Conservation (phyloP, 2,113 vertebrate genomes). For the Neogale vison region DNA sequence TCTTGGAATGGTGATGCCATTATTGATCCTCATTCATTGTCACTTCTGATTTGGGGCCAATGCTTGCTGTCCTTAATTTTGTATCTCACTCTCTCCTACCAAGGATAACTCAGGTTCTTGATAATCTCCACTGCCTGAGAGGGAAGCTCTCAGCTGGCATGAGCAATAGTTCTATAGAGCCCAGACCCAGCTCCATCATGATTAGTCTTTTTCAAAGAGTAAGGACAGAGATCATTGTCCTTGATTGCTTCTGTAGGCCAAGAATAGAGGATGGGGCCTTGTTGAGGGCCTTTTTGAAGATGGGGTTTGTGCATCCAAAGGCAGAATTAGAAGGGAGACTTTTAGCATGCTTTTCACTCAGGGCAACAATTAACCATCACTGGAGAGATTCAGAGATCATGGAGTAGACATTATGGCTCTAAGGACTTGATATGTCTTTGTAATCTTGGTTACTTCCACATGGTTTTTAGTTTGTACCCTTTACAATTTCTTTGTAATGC, state of each 20-base stretch:
- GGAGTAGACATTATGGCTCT: background rate
- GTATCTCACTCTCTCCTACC: background rate
- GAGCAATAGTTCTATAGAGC: background rate
- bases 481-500: background rate
- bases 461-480: background rate
- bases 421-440: background rate
- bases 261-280: background rate
- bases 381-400: background rate
- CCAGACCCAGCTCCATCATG: background rate
- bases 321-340: background rate
- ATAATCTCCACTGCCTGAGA: background rate
- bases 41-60: background rate
- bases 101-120: slow-evolving; percentile 6
- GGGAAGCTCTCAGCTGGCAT: background rate
- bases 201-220: background rate
- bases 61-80: background rate
- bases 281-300: background rate
- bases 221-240: background rate
- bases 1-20: background rate
- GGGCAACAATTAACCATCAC: background rate
- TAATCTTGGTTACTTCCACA: background rate
- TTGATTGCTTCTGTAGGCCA: background rate
- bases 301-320: background rate
- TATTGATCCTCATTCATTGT: background rate
- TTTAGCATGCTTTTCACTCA: background rate